phyloP scores from a whole-genome alignment of 64 coral and sea anemone species.

The Trachythela sp. region DNA sequence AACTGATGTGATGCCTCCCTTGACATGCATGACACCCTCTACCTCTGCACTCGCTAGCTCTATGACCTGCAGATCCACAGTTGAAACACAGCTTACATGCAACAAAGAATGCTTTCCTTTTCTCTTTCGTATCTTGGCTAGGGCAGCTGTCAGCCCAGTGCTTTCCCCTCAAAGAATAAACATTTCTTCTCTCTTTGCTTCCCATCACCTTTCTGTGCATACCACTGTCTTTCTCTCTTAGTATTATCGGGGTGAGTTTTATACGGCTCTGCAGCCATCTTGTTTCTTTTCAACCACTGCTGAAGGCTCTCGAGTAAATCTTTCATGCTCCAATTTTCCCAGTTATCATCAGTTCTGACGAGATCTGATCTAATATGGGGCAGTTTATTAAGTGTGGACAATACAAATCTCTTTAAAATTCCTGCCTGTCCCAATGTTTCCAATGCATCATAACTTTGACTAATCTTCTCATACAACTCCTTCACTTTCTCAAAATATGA shows the following conservation, averaged over 20 bases:
- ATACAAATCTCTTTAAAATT: not conserved
- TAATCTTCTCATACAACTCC: not conserved
- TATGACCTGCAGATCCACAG: not conserved
- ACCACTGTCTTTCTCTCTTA: no score
- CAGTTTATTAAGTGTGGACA: not conserved
- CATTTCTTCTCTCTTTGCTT: no score
- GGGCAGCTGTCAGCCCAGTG: no score
- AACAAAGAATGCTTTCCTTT: not conserved
- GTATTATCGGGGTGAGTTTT: no score
- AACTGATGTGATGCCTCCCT: constrained; percentile 22
- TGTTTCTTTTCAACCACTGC: not conserved
- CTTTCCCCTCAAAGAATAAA: no score
- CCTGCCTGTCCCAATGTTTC: not conserved
- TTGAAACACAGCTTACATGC: constrained; percentile 48
- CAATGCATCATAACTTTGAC: not conserved
- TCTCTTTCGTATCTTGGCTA: no score
- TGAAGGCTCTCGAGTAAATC: not conserved
- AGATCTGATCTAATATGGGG: not conserved
- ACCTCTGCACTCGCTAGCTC: not conserved
- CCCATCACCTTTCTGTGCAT: no score
- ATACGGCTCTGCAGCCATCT: not conserved
- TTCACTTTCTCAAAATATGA: not conserved
- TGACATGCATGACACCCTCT: not conserved
- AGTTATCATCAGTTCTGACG: not conserved
- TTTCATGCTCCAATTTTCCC: not conserved